These are phyloP conservation scores for Erebia epiphron DNA, from an alignment of 2,888 invertebrate genomes.

Conservation along the genomic window DNA sequence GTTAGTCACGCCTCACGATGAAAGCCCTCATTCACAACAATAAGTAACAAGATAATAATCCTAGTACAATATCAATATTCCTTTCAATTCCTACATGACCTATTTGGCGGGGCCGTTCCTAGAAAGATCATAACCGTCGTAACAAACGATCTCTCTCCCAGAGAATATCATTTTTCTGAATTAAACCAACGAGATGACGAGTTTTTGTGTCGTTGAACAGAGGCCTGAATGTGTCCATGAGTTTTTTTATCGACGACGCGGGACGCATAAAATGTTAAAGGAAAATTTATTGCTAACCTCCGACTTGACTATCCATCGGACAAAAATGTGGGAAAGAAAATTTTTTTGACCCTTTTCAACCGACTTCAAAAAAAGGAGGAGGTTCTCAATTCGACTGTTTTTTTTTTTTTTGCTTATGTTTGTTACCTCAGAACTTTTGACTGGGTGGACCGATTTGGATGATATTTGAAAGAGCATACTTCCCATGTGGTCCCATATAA, in stretches of 20 bases:
- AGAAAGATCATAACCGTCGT: conserved; percentile 14
- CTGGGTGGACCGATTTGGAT: too few species aligned
- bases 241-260: conserved; percentile 40
- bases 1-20: background rate
- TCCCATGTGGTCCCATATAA: too few species aligned
- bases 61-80: conserved; percentile 17
- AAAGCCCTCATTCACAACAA: background rate
- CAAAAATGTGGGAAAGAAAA: background rate
- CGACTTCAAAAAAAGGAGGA: too few species aligned
- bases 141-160: conserved; percentile 18
- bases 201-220: conserved; percentile 19
- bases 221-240: conserved; percentile 36
- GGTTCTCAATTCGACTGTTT: too few species aligned
- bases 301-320: conserved; percentile 23
- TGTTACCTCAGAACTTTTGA: too few species aligned
- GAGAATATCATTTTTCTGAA: conserved; percentile 23
- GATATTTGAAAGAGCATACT: too few species aligned
- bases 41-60: conserved; percentile 19
- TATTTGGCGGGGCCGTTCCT: conserved; percentile 12
- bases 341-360: too few species aligned
- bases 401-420: too few species aligned
- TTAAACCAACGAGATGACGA: conserved; percentile 25
- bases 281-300: conserved; percentile 41
- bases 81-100: conserved; percentile 22
- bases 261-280: conserved; percentile 42